Evolutionary conservation across 2,797 vertebrate species (phyloP).

Genomic region (Potorous gilbertii): DNA sequence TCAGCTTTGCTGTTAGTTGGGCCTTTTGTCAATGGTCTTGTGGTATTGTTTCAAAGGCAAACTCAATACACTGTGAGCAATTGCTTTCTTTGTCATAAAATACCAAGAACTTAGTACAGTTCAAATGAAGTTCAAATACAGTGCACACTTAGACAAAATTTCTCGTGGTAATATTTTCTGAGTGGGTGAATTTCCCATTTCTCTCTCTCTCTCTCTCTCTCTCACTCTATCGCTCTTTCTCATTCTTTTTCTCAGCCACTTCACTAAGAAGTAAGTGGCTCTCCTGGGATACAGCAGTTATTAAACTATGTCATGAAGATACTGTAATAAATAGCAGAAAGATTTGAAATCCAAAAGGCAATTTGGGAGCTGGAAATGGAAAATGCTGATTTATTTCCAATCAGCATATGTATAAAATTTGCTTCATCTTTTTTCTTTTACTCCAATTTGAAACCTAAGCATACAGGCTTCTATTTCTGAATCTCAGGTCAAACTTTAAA

Average conservation of each 20-base stretch:
- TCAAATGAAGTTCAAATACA: slow-evolving; percentile 84
- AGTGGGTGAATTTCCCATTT: slow-evolving; percentile 12
- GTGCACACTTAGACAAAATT: slow-evolving; percentile 39
- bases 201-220: slow-evolving; percentile 42
- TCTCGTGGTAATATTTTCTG: slow-evolving; percentile 22
- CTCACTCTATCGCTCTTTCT: slow-evolving; percentile 25
- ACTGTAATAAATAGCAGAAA: slow-evolving; percentile 18
- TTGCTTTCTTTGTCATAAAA: slow-evolving; percentile 80
- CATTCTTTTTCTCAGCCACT: slow-evolving; percentile 17
- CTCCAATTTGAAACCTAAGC: slow-evolving; percentile 34
- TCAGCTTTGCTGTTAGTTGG: slow-evolving; percentile 82
- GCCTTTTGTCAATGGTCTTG: slow-evolving; percentile 80
- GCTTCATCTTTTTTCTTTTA: neutral
- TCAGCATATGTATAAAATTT: slow-evolving; percentile 30
- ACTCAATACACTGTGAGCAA: slow-evolving; percentile 75
- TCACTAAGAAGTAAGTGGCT: slow-evolving; percentile 50
- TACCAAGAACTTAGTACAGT: slow-evolving; percentile 67
- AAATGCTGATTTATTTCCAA: slow-evolving; percentile 36
- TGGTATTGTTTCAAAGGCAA: slow-evolving; percentile 81
- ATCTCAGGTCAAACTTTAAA: slow-evolving; percentile 44
- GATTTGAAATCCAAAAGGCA: slow-evolving; percentile 25
- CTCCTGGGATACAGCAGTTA: slow-evolving; percentile 39
- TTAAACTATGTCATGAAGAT: slow-evolving; percentile 47
- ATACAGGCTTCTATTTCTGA: slow-evolving; percentile 22
- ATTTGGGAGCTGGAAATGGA: neutral